phyloP scores from a whole-genome alignment of 2,797 vertebrate genomes.

The Spondyliosoma cantharus region DNA sequence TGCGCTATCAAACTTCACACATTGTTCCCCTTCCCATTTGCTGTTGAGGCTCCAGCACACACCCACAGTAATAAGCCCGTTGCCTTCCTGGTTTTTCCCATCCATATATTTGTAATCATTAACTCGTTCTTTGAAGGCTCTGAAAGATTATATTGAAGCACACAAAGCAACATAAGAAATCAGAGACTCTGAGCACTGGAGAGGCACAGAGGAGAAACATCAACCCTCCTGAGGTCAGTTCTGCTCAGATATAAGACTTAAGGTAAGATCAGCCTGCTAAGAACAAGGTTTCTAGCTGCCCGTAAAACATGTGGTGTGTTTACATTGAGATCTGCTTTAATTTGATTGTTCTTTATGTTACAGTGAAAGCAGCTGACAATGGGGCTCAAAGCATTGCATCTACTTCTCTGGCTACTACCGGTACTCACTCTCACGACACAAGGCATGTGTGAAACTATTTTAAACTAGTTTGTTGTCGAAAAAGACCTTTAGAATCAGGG shows the following conservation, averaged over 20 bases:
- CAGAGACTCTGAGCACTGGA: neutral
- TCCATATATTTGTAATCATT: conserved; percentile 60
- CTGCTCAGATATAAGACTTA: neutral
- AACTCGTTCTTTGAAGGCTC: conserved; percentile 27
- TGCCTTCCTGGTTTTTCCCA: neutral
- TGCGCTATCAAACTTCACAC: neutral
- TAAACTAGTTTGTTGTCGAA: neutral
- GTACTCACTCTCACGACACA: conserved; percentile 44
- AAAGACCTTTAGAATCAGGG: too few relatives aligned
- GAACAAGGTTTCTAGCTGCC: neutral
- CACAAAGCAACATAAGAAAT: neutral
- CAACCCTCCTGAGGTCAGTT: conserved; percentile 45
- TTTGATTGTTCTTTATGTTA: conserved; percentile 1
- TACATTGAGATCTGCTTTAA: conserved; percentile 4
- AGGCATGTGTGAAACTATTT: conserved; percentile 55
- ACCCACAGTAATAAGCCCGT: conserved; percentile 2
- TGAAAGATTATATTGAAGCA: neutral
- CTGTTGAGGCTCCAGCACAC: conserved; percentile 24
- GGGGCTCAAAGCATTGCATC: conserved; percentile 19
- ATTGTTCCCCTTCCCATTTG: neutral
- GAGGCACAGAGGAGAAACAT: conserved; percentile 13
- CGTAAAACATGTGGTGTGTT: neutral
- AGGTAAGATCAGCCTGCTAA: neutral
- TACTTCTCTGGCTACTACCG: conserved; percentile 52
- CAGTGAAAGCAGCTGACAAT: conserved; percentile 50